Percentiles rank a stretch among this genome's conserved stretches.
Evolutionary conservation across 37 sponge, comb jelly and placozoan species (phyloP).

Genomic region (Aphrocallistes beatrix): DNA sequence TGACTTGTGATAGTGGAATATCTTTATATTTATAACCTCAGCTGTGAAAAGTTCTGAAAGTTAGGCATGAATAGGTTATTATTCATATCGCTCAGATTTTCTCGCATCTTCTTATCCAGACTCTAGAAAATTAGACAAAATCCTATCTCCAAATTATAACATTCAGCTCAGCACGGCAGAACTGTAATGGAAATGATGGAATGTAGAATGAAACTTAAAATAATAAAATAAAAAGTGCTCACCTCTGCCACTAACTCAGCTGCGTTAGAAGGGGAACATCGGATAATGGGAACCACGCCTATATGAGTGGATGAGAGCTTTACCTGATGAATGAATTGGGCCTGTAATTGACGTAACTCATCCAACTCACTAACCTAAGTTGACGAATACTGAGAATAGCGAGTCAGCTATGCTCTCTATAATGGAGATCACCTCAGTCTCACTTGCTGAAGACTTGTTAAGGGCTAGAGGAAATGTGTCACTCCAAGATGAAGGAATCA

Average conservation of each 20-base stretch:
- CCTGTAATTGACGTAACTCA: no score
- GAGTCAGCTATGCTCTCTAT: conserved; percentile 65
- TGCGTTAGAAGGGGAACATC: conserved; percentile 94
- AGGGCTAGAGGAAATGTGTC: conserved; percentile 38
- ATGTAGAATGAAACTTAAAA: no score
- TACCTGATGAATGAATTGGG: no score
- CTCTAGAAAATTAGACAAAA: conserved; percentile 11
- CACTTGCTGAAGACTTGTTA: conserved; percentile 65
- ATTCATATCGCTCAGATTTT: conserved; percentile 76
- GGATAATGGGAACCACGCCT: conserved; percentile 83
- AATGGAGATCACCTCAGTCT: conserved; percentile 61
- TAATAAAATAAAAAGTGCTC: neutral
- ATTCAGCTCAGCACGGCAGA: no score
- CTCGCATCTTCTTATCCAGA: conserved; percentile 77
- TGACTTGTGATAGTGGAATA: no score
- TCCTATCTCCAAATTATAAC: no score
- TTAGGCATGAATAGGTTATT: conserved; percentile 73
- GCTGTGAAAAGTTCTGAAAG: conserved; percentile 42
- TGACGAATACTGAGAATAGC: conserved; percentile 88
- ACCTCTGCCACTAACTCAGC: conserved; percentile 86
- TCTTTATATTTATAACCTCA: conserved; percentile 30
- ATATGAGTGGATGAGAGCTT: neutral
- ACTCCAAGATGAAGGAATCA: neutral
- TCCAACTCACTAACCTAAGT: conserved; percentile 70
- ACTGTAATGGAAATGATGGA: no score